Base-by-base conservation (phyloP, 2,113 vertebrate species). In the Elachura formosa region DNA sequence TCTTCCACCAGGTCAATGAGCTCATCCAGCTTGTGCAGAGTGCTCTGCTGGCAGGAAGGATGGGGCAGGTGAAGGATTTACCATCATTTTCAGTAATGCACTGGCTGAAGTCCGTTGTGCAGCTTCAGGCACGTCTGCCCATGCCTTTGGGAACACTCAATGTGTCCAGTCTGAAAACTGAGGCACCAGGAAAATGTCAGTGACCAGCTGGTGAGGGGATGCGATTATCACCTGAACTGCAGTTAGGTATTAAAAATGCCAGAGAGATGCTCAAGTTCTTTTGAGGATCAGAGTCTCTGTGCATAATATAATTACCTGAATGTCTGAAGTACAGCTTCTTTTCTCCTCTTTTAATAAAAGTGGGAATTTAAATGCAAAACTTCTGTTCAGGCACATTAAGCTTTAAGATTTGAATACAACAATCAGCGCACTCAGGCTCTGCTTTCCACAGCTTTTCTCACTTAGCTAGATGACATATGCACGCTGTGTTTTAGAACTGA, bases 321-420 rank as follows among this genome's bases (percentile, higher is more conserved):
- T 89, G 87, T 75, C 66, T 93, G 78, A 94, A 96, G 63, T 85
- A 69, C 31, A 79, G 78, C 34, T 56, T 93, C 68, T 83, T 87
- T 90, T 84, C 82, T 88, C 58, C 49, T 67, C 54, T 91, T 93
- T 82, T 79, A 94, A 69, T 79, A 82, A 45, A 82, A 76, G 46
- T 69, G 71, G 84, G 64, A 94, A 93, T 94, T 93, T 94, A 94
- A 95, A 95, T 96, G 94, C 87, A 94, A 79, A 95, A 95, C 69
- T 97, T 84, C 77, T 87, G 84, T 58, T 95, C 91, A 94, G 93
- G 87, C 90, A 95, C 94, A 91, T 94, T 93, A 95, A 93, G 84
- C 87, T 94, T 94, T 94, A 94, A 89, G 93, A 92, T 85, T 72
- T 41, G 66, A 89, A 76, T 61, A 46, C 74, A 94, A 87, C 69